Percentiles rank a stretch among this genome's conserved stretches.
Conservation (phyloP, 2,797 vertebrate species). For the Pagetopsis macropterus region DNA sequence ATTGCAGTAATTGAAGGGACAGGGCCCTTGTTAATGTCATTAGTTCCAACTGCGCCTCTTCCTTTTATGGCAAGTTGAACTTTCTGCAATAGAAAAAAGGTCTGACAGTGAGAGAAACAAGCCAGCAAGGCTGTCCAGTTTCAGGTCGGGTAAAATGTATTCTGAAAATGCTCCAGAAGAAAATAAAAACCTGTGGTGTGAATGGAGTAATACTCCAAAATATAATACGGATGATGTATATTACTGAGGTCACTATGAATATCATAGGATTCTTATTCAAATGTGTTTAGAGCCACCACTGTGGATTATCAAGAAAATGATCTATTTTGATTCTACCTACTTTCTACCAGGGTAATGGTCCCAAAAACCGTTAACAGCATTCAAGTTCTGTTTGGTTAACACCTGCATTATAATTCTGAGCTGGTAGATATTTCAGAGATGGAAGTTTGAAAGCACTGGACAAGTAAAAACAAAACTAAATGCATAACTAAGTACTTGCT, state of each 20-base stretch:
- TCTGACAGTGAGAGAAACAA: not conserved
- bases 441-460: conserved; percentile 3
- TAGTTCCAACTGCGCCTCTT: conserved; percentile 19
- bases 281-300: conserved; percentile 1
- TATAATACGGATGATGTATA: not conserved
- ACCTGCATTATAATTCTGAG: not conserved
- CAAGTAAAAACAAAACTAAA: not conserved
- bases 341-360: conserved; percentile 16
- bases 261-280: conserved; percentile 5
- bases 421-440: not conserved
- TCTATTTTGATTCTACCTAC: conserved; percentile 19
- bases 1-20: conserved; percentile 10
- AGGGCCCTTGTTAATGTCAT: conserved; percentile 6
- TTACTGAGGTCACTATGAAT: conserved; percentile 7
- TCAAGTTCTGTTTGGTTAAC: conserved; percentile 9
- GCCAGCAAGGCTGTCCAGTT: not conserved
- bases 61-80: conserved; percentile 12
- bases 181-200: not conserved
- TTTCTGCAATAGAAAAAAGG: not conserved
- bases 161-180: conserved; percentile 1
- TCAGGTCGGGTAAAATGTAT: conserved; percentile 2
- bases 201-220: not conserved
- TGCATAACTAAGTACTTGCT: not conserved
- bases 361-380: conserved; percentile 20
- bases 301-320: conserved; percentile 19